These are phyloP conservation scores for Parelbella ahira DNA, from an alignment of 2,888 invertebrate genomes.

Conservation along the genomic window DNA sequence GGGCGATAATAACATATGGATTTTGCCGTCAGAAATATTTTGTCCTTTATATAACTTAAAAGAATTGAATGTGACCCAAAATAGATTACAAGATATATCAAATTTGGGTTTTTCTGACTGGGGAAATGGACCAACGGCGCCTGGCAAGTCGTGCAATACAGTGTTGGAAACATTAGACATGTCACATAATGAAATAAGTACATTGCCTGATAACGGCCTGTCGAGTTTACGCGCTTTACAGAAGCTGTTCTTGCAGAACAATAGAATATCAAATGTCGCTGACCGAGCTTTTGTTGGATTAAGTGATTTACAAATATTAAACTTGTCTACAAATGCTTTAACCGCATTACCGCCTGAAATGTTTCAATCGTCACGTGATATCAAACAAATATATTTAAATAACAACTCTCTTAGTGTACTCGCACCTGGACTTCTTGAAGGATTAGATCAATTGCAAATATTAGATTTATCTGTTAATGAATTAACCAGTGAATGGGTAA, in stretches of 20 bases:
- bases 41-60: constrained; percentile 86
- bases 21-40: constrained; percentile 85
- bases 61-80: constrained; percentile 86
- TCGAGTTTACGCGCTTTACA: constrained; percentile 85
- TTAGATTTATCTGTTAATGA: constrained; percentile 88
- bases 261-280: constrained; percentile 86
- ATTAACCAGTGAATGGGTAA: constrained; percentile 88
- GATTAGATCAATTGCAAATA: constrained; percentile 85
- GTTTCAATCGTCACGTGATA: constrained; percentile 86
- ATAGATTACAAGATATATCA: constrained; percentile 88
- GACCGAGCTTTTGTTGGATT: constrained; percentile 88
- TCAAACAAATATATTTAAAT: constrained; percentile 86
- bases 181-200: constrained; percentile 86
- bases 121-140: constrained; percentile 84
- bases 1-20: constrained; percentile 89
- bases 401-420: constrained; percentile 89
- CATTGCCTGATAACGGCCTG: constrained; percentile 85
- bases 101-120: constrained; percentile 87
- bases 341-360: constrained; percentile 88
- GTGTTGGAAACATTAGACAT: constrained; percentile 86
- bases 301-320: constrained; percentile 84
- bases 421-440: constrained; percentile 87
- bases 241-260: constrained; percentile 86
- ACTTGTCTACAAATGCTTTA: constrained; percentile 89
- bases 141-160: constrained; percentile 85